Percentiles rank a stretch among this genome's conserved stretches.
Evolutionary conservation across 2,888 invertebrate species (phyloP).

Genomic region (Andrena camellia): DNA sequence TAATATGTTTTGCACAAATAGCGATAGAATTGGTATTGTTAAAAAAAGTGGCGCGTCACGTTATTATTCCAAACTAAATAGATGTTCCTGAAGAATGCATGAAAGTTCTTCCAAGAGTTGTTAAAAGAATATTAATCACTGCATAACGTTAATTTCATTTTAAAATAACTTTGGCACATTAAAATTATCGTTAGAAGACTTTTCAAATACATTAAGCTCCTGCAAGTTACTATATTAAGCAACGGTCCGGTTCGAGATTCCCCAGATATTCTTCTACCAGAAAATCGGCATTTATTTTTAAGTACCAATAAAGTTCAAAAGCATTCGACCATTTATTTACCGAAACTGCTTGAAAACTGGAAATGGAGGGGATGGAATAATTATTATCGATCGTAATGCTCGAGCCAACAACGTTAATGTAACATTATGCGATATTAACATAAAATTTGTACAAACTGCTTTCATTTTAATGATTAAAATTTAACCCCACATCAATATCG

Average conservation of each 20-base stretch:
- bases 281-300: neutral
- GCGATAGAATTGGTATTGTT: too few species aligned
- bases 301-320: neutral
- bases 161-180: neutral
- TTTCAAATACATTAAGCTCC: neutral
- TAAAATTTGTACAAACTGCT: too few species aligned
- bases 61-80: too few species aligned
- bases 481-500: too few species aligned
- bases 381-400: neutral
- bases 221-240: neutral
- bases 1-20: too few species aligned
- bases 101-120: too few species aligned
- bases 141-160: too few species aligned
- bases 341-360: neutral
- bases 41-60: too few species aligned
- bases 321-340: neutral
- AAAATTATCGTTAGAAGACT: neutral
- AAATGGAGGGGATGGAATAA: neutral
- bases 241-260: neutral
- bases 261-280: neutral
- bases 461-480: too few species aligned
- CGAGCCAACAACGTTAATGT: neutral
- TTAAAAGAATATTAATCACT: too few species aligned
- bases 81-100: too few species aligned
- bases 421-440: neutral